Conservation (phyloP, 1,140 invertebrate species). For the Zaprionus capensis region DNA sequence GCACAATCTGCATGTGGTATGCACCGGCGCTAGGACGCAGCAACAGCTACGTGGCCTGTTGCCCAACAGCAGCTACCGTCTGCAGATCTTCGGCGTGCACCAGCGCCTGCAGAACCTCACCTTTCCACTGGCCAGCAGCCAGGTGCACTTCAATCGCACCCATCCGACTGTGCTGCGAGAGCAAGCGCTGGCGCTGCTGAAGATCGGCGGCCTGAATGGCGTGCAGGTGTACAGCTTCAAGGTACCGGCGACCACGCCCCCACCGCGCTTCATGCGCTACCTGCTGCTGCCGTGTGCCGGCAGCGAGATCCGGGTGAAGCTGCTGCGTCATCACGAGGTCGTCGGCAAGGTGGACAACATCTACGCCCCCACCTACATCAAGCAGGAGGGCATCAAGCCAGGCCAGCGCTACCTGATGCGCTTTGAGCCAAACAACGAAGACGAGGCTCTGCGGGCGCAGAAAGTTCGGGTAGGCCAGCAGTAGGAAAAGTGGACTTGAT, state of each 20-base stretch:
- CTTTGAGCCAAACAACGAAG: constrained; percentile 77
- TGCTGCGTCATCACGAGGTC: constrained; percentile 56
- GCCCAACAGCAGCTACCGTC: constrained; percentile 68
- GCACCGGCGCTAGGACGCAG: constrained; percentile 71
- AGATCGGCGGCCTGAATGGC: constrained; percentile 72
- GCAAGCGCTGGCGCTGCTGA: constrained; percentile 62
- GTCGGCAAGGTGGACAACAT: constrained; percentile 58
- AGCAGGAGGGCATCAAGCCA: constrained; percentile 52
- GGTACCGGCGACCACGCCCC: constrained; percentile 56
- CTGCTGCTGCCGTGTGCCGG: constrained; percentile 75
- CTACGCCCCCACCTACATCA: constrained; percentile 74
- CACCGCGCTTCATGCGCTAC: constrained; percentile 56
- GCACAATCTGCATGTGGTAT: constrained; percentile 71
- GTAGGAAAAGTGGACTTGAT: background rate
- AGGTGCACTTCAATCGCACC: constrained; percentile 74
- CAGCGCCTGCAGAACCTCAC: constrained; percentile 74
- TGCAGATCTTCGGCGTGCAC: constrained; percentile 79
- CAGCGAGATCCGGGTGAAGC: constrained; percentile 71
- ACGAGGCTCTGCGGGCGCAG: constrained; percentile 75
- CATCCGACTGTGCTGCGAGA: constrained; percentile 65
- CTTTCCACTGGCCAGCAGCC: constrained; percentile 59
- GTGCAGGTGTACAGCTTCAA: constrained; percentile 80
- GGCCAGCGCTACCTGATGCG: constrained; percentile 73
- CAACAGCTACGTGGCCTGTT: constrained; percentile 64
- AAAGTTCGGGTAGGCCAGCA: constrained; percentile 69